Evolutionary conservation across 1,140 invertebrate species (phyloP), one percentile per base, ranked within the genome.

Genomic region (Sinonovacula constricta): DNA sequence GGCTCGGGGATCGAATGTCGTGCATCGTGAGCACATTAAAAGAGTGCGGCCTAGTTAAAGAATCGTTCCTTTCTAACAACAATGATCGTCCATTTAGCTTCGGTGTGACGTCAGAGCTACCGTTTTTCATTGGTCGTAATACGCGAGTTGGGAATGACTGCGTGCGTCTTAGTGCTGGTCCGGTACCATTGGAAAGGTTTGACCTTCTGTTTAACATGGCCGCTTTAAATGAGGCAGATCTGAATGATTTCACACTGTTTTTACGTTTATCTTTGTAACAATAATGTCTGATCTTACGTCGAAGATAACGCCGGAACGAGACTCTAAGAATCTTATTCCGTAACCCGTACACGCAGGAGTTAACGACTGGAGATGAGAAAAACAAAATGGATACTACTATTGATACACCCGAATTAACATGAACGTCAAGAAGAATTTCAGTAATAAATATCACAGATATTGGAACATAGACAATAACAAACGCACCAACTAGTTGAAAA

Each of bases 401-500:
- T 53, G 81, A 83, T n/a, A 82, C 49, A 3, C 81, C 63, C 14
- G 57, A 65, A 14, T 78, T 70, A 7, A 81, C 66, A 3, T 60
- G 56, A 26, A 71, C 59, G 28, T 71, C 70, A 30, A 72, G 26
- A n/a, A 81, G 57, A 31, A 80, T 75, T 57, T 83, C 80, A 24
- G 81, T 68, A 14, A 79, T 30, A 2, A 87, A 75, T 59, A 86
- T 78, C 39, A 86, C 75, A 56, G 82, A 77, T 53, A 81, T 80
- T 12, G 86, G 86, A 31, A 87, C 72, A 74, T 87, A 87, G 39
- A 83, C 85, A 26, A 84, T 36, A 36, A 84, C 81, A 62, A 85
- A 87, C n/a, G 86, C 82, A 4, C 86, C 86, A 14, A 86, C 80
- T 18, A 87, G 69, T 68, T 87, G 86, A 10, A 87, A 79, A 24